Base-by-base conservation (phyloP, 1,140 invertebrate species). In the Xylocopa sonorina region DNA sequence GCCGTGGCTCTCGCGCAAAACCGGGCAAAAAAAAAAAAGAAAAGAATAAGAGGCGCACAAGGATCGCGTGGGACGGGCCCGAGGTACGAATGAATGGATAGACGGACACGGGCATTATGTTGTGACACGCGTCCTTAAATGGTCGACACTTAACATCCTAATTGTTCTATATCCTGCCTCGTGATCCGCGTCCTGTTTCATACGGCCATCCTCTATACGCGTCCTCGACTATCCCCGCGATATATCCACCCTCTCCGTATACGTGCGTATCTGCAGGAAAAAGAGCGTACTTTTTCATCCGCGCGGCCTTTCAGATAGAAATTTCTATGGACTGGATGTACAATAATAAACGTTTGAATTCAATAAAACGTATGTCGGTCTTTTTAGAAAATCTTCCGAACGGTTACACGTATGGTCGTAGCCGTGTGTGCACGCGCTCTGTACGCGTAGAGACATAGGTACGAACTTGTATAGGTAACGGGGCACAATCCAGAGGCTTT, bases 91-190 rank as follows among this genome's bases (percentile, higher is more conserved):
- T 53, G 64, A 69, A 77, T 55, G 74, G 57, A 77, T 68, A 77
- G 73, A 77, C 51, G 69, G 79, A 75, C 79, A 85, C 57, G 69
- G 46, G 66, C 68, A 82, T 78, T 82, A 63, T 73, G 64, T 71
- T 67, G 73, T 85, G 80, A 81, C 74, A 55, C 74, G 76, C 57
- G 74, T 78, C 72, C 83, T 78, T 75, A 67, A 57, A 64, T 60
- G 46, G 62, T 43, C 69, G 46, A 60, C 57, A 78, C 58, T 85
- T 81, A 75, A 85, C 84, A 67, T 81, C 64, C 69, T 84, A 84
- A 84, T 81, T 76, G 72, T 69, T 57, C 46, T 58, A 69, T 76
- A 69, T 72, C 66, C 62, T 66, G 38, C 58, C 48, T 41, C 24
- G 32, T 14, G 67, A 78, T 78, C 41, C 75, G 18, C 16, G 46